phyloP scores from a whole-genome alignment of 2,888 invertebrate species.

The Coenonympha glycerion region DNA sequence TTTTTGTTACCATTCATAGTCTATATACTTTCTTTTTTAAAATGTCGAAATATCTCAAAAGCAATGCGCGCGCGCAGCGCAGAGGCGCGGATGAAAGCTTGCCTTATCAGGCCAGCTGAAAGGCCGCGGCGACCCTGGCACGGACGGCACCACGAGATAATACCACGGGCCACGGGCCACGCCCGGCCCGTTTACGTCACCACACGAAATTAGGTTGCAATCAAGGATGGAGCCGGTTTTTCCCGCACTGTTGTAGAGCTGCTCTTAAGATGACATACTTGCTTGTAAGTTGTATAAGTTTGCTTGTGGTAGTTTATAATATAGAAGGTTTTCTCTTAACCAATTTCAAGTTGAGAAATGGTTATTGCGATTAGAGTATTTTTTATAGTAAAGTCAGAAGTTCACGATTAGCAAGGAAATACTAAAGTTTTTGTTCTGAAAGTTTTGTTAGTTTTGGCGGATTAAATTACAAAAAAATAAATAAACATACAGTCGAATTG shows the following conservation, averaged over 20 bases:
- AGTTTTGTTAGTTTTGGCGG: too few species aligned
- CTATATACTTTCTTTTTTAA: too few species aligned
- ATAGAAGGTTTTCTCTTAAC: too few species aligned
- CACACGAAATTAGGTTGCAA: slow-evolving; percentile 26
- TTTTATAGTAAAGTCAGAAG: too few species aligned
- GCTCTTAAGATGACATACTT: not conserved
- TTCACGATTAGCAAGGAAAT: too few species aligned
- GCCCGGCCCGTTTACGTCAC: slow-evolving; percentile 44
- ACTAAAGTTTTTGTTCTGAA: too few species aligned
- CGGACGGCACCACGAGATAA: slow-evolving; percentile 59
- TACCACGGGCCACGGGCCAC: slow-evolving; percentile 52
- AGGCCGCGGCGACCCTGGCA: slow-evolving; percentile 54
- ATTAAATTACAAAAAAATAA: too few species aligned
- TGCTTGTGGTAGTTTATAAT: not conserved
- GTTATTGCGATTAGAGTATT: too few species aligned
- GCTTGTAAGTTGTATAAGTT: not conserved
- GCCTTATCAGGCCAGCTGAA: slow-evolving; percentile 54
- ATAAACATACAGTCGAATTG: too few species aligned
- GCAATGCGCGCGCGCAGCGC: slow-evolving; percentile 51
- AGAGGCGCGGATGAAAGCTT: slow-evolving; percentile 42
- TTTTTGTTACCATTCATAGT: too few species aligned
- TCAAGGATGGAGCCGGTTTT: slow-evolving; percentile 32
- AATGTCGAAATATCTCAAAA: slow-evolving; percentile 5
- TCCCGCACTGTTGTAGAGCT: slow-evolving; percentile 13
- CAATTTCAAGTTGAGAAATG: too few species aligned